phyloP scores from a whole-genome alignment of 1,140 invertebrate species.

The Epicauta chinensis region DNA sequence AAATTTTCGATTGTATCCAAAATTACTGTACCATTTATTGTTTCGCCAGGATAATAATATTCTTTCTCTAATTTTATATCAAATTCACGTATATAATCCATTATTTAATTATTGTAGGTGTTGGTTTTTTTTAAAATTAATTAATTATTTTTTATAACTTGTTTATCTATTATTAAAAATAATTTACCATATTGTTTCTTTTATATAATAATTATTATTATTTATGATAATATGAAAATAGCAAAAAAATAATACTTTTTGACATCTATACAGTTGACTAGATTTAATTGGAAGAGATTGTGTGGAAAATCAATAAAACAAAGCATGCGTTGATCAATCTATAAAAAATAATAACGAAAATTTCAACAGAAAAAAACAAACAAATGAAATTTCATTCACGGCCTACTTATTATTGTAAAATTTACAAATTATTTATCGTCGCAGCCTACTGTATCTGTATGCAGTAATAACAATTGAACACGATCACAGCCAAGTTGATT shows the following conservation, averaged over 20 bases:
- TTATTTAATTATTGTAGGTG: slow-evolving; percentile 38
- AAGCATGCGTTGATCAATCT: not conserved
- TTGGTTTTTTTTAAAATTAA: not conserved
- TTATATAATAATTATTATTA: not conserved
- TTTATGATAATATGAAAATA: not conserved
- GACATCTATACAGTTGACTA: not conserved
- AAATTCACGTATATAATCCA: slow-evolving; percentile 77
- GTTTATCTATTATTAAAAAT: not conserved
- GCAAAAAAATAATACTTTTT: not conserved
- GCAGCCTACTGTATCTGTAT: too few species aligned
- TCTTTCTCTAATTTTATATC: slow-evolving; percentile 72
- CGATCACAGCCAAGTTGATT: too few species aligned
- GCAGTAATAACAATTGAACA: too few species aligned
- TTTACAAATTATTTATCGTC: too few species aligned
- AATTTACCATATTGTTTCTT: not conserved
- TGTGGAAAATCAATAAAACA: not conserved
- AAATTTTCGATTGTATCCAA: slow-evolving; percentile 71
- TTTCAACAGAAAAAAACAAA: not conserved
- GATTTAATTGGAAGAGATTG: not conserved
- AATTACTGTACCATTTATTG: slow-evolving; percentile 61
- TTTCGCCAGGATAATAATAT: slow-evolving; percentile 72
- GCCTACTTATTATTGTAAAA: too few species aligned
- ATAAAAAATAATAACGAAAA: too few species aligned
- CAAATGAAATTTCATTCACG: too few species aligned
- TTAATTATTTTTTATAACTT: not conserved